Evolutionary conservation across 2,113 vertebrate genomes (phyloP).

Genomic region (Aptenodytes patagonicus): DNA sequence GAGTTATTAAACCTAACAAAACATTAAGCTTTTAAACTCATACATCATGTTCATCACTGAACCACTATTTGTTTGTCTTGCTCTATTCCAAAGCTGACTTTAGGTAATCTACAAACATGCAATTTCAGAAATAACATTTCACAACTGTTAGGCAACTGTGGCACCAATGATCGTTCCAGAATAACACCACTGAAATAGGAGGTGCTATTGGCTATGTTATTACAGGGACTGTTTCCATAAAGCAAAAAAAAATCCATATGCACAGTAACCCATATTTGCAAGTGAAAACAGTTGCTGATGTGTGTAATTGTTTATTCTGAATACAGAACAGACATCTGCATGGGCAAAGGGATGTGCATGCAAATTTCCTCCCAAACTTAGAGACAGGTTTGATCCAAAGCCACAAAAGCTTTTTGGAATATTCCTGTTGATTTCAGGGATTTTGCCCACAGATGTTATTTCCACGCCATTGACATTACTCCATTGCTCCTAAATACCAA

Average conservation of each 20-base stretch:
- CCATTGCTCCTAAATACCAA: background rate
- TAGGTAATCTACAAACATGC: background rate
- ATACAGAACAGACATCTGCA: constrained; percentile 35
- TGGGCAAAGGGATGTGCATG: background rate
- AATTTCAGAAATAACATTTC: background rate
- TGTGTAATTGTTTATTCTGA: constrained; percentile 18
- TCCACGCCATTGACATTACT: background rate
- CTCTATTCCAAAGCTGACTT: background rate
- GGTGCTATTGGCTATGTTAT: background rate
- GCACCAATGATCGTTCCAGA: background rate
- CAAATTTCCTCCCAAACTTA: background rate
- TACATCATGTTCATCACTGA: background rate
- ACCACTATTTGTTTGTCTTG: background rate
- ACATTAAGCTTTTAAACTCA: background rate
- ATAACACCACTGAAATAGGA: background rate
- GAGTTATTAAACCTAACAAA: background rate
- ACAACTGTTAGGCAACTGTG: background rate
- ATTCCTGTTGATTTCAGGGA: background rate
- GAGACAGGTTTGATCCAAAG: background rate
- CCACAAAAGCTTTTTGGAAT: background rate
- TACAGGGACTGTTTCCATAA: background rate
- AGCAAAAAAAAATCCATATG: background rate
- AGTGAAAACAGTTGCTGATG: constrained; percentile 11
- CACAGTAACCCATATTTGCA: background rate
- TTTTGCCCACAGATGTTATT: background rate